Evolutionary conservation across 2,888 invertebrate genomes (phyloP).

Genomic region (Eugnorisma glareosa): DNA sequence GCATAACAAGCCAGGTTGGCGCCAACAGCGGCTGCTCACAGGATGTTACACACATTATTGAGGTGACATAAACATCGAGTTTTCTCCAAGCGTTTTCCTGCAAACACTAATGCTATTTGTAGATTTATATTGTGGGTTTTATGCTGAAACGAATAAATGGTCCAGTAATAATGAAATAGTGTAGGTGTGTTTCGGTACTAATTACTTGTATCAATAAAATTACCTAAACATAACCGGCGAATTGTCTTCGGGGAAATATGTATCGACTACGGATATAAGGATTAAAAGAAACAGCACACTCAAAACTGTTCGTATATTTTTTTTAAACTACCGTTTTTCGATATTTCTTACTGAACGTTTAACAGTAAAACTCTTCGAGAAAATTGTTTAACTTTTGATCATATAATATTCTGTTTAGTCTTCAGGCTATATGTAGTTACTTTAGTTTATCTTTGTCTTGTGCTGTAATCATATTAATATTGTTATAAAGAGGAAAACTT

Average conservation of each 20-base stretch:
- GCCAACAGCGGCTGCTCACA: conserved; percentile 27
- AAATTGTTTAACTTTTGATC: background rate
- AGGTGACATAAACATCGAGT: conserved; percentile 30
- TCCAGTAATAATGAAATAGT: background rate
- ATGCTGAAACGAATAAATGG: background rate
- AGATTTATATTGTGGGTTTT: conserved; percentile 25
- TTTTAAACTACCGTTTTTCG: background rate
- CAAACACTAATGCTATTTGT: conserved; percentile 8
- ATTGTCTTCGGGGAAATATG: background rate
- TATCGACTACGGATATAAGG: background rate
- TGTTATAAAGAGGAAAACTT: conserved; percentile 25
- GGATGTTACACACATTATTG: conserved; percentile 36
- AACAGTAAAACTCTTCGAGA: background rate
- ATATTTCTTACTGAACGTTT: background rate
- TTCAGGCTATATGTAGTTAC: background rate
- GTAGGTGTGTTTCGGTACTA: background rate
- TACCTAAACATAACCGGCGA: background rate
- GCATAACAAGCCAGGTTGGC: conserved; percentile 53
- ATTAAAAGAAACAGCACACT: background rate
- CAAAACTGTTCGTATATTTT: no score
- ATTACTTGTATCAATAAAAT: background rate
- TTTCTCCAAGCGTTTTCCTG: conserved; percentile 18
- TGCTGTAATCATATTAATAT: conserved; percentile 25
- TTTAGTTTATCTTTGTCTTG: background rate
- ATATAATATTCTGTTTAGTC: conserved; percentile 20